Evolutionary conservation across 1,140 invertebrate species (phyloP).

Genomic region (Chrysoperla carnea): DNA sequence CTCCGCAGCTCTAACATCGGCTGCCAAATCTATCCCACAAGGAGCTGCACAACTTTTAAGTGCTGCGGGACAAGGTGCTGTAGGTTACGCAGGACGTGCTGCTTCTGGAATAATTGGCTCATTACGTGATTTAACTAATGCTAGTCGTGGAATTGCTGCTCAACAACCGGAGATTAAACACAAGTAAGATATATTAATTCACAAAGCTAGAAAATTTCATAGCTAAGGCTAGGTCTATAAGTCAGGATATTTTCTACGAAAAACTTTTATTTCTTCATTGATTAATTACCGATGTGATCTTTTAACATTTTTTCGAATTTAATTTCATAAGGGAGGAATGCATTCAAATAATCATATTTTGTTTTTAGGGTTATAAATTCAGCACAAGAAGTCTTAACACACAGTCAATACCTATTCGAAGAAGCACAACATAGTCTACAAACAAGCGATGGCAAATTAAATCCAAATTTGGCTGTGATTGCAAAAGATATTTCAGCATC

Average conservation of each 20-base stretch:
- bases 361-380: conserved; percentile 40
- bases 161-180: conserved; percentile 24
- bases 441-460: conserved; percentile 35
- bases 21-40: conserved; percentile 43
- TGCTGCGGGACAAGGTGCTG: conserved; percentile 68
- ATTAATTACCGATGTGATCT: no score
- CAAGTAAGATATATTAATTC: no score
- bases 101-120: conserved; percentile 63
- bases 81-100: conserved; percentile 65
- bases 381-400: conserved; percentile 60
- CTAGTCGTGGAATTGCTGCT: conserved; percentile 50
- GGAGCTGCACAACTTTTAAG: conserved; percentile 68
- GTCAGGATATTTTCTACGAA: no score
- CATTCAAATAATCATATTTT: no score
- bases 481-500: conserved; percentile 33
- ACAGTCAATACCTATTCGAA: conserved; percentile 57
- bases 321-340: no score
- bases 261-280: no score
- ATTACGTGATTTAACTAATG: conserved; percentile 43
- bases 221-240: no score
- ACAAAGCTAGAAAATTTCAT: no score
- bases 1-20: conserved; percentile 47
- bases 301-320: no score
- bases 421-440: conserved; percentile 50
- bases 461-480: conserved; percentile 35